A percentile compares a stretch with the other conserved stretches of the same genome.
These are phyloP conservation scores for Pseudochirops corinnae DNA, from an alignment of 2,797 vertebrate genomes.

Conservation along the genomic window DNA sequence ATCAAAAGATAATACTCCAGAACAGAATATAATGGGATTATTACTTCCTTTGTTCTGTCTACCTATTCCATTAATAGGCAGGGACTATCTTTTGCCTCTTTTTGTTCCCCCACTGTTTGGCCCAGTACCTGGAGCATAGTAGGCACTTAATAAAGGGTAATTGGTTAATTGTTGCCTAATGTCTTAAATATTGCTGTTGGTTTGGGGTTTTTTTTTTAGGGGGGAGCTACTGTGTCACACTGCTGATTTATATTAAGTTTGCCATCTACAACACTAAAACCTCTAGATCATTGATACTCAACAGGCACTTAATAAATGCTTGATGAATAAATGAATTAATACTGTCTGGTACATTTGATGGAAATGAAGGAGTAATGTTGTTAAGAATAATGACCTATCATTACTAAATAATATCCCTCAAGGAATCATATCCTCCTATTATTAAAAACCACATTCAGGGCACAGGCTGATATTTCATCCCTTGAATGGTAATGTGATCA, in stretches of 20 bases:
- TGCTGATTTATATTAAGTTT: neutral
- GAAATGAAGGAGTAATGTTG: conserved; percentile 63
- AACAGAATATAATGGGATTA: neutral
- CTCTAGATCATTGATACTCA: neutral
- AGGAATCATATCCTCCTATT: conserved; percentile 61
- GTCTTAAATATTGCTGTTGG: neutral
- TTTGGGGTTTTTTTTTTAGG: neutral
- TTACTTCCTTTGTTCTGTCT: neutral
- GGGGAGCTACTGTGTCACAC: neutral
- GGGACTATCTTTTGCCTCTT: neutral
- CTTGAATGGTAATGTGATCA: conserved; percentile 63
- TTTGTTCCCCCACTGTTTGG: neutral
- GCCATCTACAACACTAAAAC: neutral
- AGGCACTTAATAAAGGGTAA: neutral
- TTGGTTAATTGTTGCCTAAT: neutral
- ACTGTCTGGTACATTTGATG: conserved; percentile 54
- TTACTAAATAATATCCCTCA: conserved; percentile 33
- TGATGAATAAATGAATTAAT: conserved; percentile 2
- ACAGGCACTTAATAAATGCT: neutral
- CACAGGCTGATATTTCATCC: conserved; percentile 45
- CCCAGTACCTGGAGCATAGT: neutral
- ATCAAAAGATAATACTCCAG: neutral
- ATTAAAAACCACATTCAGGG: conserved; percentile 61
- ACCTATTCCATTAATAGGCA: neutral
- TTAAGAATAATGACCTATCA: conserved; percentile 49